Conservation (phyloP, 2,113 vertebrate genomes). For the Bambusicola thoracicus region DNA sequence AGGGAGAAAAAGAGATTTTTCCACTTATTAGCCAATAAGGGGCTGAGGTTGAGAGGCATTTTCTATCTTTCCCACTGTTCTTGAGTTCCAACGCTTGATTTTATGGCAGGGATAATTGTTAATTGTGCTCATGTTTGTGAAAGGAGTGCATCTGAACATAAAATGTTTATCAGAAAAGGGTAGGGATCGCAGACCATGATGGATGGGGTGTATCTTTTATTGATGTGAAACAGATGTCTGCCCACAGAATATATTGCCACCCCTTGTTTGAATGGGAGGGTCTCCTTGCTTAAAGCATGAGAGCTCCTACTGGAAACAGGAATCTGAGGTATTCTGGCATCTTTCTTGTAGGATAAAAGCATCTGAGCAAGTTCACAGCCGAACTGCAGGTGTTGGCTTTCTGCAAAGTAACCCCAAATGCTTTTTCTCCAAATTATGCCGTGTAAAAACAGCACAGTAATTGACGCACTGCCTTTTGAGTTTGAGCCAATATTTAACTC, state of each 20-base stretch:
- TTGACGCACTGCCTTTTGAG: neutral
- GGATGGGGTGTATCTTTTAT: neutral
- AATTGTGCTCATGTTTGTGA: neutral
- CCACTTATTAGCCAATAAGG: neutral
- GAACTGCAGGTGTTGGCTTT: neutral
- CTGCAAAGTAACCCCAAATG: neutral
- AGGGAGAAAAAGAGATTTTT: neutral
- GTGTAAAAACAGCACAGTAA: neutral
- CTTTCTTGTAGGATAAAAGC: neutral
- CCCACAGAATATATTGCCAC: neutral
- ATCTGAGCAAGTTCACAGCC: neutral
- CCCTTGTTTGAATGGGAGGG: fast-evolving
- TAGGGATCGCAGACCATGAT: neutral
- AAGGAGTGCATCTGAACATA: neutral
- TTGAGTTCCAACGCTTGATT: neutral
- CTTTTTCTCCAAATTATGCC: neutral
- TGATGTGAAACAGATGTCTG: neutral
- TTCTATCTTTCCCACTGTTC: neutral
- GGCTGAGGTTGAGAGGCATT: neutral
- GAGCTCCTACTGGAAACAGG: neutral
- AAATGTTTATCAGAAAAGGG: neutral
- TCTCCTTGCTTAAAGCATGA: neutral
- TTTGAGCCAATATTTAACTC: neutral
- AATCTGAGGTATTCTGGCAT: neutral
- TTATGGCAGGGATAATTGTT: neutral